Evolutionary conservation across 1,140 invertebrate species (phyloP).

Genomic region (Listronotus bonariensis): DNA sequence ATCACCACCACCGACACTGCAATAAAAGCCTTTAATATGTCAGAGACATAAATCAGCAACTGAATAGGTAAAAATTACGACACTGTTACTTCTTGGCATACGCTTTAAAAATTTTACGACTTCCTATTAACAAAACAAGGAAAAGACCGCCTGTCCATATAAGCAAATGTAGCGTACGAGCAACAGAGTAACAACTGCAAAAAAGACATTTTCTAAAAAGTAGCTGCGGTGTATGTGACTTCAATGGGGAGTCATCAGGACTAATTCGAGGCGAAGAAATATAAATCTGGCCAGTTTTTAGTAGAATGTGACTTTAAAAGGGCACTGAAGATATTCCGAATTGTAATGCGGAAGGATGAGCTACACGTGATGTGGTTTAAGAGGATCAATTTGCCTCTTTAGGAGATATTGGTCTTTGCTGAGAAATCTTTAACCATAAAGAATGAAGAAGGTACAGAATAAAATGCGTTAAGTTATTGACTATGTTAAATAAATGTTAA

Average conservation of each 20-base stretch:
- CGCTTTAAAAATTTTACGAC: slow-evolving; percentile 28
- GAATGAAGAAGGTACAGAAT: background rate
- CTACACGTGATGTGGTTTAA: slow-evolving; percentile 27
- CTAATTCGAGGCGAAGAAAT: slow-evolving; percentile 21
- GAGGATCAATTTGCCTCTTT: slow-evolving; percentile 29
- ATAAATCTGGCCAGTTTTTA: slow-evolving; percentile 35
- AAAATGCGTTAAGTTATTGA: background rate
- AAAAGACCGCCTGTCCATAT: slow-evolving; percentile 11
- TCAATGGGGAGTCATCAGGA: slow-evolving; percentile 29
- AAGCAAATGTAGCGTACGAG: slow-evolving; percentile 17
- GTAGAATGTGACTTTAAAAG: slow-evolving; percentile 13
- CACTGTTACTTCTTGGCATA: slow-evolving; percentile 15
- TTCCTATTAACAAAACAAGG: slow-evolving; percentile 2
- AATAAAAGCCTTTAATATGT: too few species aligned
- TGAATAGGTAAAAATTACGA: background rate
- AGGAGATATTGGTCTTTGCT: slow-evolving; percentile 10
- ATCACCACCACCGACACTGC: too few species aligned
- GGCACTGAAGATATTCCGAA: slow-evolving; percentile 23
- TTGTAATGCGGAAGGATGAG: slow-evolving; percentile 32
- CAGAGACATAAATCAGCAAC: slow-evolving; percentile 9
- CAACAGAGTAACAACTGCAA: background rate
- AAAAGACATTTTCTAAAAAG: slow-evolving; percentile 3
- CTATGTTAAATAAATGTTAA: too few species aligned
- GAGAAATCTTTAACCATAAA: slow-evolving; percentile 2
- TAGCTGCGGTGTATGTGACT: background rate